Evolutionary conservation across 2,113 vertebrate genomes (phyloP).

Genomic region (Ondatra zibethicus): DNA sequence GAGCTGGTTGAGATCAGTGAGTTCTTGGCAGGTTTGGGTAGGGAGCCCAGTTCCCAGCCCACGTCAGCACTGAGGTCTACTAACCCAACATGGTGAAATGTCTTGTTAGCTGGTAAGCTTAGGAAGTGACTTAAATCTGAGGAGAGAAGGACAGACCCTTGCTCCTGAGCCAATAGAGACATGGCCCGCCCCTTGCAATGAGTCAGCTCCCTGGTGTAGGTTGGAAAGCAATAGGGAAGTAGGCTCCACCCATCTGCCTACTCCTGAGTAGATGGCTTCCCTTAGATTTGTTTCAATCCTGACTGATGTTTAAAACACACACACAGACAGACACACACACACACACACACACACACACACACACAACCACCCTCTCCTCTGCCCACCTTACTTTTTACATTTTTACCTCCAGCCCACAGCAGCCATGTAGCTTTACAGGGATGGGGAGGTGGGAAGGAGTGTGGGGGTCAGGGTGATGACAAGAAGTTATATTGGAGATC

Average conservation of each 20-base stretch:
- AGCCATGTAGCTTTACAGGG: background rate
- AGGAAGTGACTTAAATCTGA: background rate
- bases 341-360: background rate
- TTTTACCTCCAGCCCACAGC: background rate
- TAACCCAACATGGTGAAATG: background rate
- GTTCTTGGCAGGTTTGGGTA: fast-evolving
- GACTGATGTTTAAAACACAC: background rate
- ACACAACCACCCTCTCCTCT: background rate
- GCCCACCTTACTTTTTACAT: background rate
- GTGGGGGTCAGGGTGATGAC: background rate
- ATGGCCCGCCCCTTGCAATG: too few relatives aligned
- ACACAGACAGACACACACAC: background rate
- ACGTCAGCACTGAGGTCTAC: background rate
- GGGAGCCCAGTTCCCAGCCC: background rate
- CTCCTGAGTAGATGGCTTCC: background rate
- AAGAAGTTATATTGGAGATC: background rate
- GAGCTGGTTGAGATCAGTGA: too few relatives aligned
- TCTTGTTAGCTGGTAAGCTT: fast-evolving
- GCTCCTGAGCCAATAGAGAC: background rate
- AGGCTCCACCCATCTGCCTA: background rate
- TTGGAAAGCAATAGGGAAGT: background rate
- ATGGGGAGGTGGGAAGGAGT: too few relatives aligned
- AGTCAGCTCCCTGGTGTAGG: background rate
- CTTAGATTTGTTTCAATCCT: background rate
- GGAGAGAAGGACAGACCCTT: fast-evolving